Evolutionary conservation across 2,888 invertebrate genomes (phyloP), one percentile per base, ranked within the genome.

Genomic region (Griposia aprilina): DNA sequence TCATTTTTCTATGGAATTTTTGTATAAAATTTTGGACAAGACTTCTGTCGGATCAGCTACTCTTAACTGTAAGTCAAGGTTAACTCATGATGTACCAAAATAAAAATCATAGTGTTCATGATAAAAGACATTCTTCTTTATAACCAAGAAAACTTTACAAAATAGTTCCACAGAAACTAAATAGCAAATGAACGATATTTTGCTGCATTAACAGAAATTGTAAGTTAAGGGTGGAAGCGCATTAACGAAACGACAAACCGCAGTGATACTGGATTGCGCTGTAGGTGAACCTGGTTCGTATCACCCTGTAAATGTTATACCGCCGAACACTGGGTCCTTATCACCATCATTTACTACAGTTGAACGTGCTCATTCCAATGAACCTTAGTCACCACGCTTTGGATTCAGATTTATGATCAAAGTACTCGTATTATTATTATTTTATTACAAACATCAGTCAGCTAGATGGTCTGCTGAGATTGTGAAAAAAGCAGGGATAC

Each of bases 181-280:
- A 82, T 45, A 52, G 15, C 26, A 50, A 84, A 85, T 62, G 57
- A 78, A 62, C 55, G 73, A 73, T 85, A 79, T 85, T 79, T 79
- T 60, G n/a, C 78, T 71, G 85, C 82, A 81, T 74, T 75, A 79
- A 41, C 69, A 30, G 72, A 74, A 85, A 85, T 78, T 74, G 63
- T 65, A 74, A 82, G 48, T 69, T 55, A 57, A 26, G 55, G 45
- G 48, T 41, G 57, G 36, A 57, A 57, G 70, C 50, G 30, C 73
- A 62, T 66, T 65, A 60, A 55, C 55, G 41, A 68, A 67, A 77
- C 71, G 65, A 74, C 70, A 73, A 59, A 65, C 87, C 77, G 87
- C 86, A 82, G 73, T 74, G 68, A 76, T 66, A 82, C 87, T 76
- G 86, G 87, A 86, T n/a, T 85, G 86, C 87, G 85, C 82, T 67